phyloP scores from a whole-genome alignment of 2,888 invertebrate genomes.

The Matsumyia berberina region DNA sequence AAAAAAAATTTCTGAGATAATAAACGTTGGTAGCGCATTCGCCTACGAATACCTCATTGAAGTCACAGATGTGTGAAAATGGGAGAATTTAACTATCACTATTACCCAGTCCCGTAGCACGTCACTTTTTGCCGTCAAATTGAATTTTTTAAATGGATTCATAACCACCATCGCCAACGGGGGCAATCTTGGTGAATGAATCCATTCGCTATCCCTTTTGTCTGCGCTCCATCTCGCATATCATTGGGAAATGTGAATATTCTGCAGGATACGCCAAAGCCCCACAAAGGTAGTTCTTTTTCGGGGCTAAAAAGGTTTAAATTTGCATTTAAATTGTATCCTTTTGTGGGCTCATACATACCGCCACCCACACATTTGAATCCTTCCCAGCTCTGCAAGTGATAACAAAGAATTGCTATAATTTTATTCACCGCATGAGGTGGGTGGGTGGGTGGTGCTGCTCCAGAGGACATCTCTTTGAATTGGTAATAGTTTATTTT shows the following conservation, averaged over 20 bases:
- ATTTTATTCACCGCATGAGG: conserved; percentile 64
- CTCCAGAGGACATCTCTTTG: conserved; percentile 49
- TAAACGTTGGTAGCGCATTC: conserved; percentile 24
- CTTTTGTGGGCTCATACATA: conserved; percentile 58
- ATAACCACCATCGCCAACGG: conserved; percentile 54
- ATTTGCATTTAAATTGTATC: conserved; percentile 75
- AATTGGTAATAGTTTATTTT: conserved; percentile 55
- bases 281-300: conserved; percentile 55
- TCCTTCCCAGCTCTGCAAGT: conserved; percentile 48
- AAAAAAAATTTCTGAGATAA: conserved; percentile 18
- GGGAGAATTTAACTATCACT: conserved; percentile 4
- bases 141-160: conserved; percentile 63
- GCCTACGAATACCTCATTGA: conserved; percentile 11
- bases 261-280: conserved; percentile 44
- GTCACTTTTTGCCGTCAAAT: conserved; percentile 22
- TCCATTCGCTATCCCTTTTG: conserved; percentile 48
- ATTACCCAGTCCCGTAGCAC: not conserved
- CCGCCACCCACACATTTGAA: conserved; percentile 30
- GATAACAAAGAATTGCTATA: conserved; percentile 57
- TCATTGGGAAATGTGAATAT: conserved; percentile 65
- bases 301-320: conserved; percentile 64
- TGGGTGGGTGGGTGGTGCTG: not conserved
- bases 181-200: conserved; percentile 55
- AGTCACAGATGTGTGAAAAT: conserved; percentile 34
- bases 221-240: conserved; percentile 48